Evolutionary conservation across 2,888 invertebrate genomes (phyloP).

Genomic region (Oscheius sp.): DNA sequence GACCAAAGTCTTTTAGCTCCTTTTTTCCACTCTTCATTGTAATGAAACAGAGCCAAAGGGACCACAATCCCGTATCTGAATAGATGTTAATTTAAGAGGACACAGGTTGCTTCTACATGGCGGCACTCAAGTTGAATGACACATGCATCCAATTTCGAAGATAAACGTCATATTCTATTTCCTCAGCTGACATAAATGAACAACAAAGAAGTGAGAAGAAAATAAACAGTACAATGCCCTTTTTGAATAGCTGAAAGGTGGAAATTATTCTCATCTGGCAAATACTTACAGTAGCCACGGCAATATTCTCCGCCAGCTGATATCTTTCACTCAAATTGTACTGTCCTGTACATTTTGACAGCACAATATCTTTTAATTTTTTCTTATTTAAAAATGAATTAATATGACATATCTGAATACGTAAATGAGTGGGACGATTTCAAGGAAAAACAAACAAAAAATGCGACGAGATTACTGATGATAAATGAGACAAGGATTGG

Average conservation of each 20-base stretch:
- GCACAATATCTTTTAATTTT: not conserved
- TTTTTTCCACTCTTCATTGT: slow-evolving; percentile 39
- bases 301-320: slow-evolving; percentile 47
- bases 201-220: slow-evolving; percentile 44
- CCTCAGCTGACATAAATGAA: slow-evolving; percentile 41
- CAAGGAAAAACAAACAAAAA: not conserved
- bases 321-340: slow-evolving; percentile 42
- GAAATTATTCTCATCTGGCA: too few relatives aligned
- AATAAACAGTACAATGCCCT: slow-evolving; percentile 44
- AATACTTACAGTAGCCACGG: slow-evolving; percentile 39
- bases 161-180: slow-evolving; percentile 38
- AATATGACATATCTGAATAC: slow-evolving; percentile 17
- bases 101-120: slow-evolving; percentile 37
- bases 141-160: slow-evolving; percentile 47
- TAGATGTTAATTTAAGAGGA: not conserved
- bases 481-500: slow-evolving; percentile 5
- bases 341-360: not conserved
- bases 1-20: slow-evolving; percentile 8
- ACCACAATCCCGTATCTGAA: slow-evolving; percentile 47
- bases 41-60: slow-evolving; percentile 44
- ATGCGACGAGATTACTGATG: not conserved
- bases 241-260: slow-evolving; percentile 46
- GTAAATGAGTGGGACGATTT: not conserved
- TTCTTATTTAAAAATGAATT: slow-evolving; percentile 5
- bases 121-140: slow-evolving; percentile 47